These are phyloP conservation scores for Phainopepla nitens DNA, from an alignment of 2,113 vertebrate species.

Conservation along the genomic window DNA sequence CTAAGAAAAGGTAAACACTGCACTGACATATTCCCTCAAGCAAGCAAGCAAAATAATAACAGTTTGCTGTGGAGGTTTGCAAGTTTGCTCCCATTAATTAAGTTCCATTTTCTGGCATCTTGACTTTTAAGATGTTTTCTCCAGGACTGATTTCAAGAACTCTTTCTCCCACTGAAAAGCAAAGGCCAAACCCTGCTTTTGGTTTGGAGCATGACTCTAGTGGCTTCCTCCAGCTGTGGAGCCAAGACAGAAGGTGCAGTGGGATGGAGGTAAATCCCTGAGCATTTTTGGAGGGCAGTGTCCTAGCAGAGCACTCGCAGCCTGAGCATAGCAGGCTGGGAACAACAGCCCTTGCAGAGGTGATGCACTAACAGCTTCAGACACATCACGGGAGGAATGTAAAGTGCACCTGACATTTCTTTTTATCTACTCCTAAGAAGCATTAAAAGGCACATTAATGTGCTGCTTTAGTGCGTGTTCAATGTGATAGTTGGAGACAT, in stretches of 20 bases:
- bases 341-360: background rate
- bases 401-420: slow-evolving; percentile 65
- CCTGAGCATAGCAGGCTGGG: background rate
- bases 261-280: background rate
- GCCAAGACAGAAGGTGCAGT: background rate
- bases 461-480: background rate
- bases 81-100: slow-evolving; percentile 39
- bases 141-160: slow-evolving; percentile 36
- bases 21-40: slow-evolving; percentile 28
- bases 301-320: background rate
- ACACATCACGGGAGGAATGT: background rate
- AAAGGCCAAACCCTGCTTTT: background rate
- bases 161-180: background rate
- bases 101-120: slow-evolving; percentile 7
- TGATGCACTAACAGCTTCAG: background rate
- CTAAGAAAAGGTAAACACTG: slow-evolving; percentile 11
- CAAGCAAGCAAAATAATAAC: slow-evolving; percentile 27
- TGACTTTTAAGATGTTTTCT: slow-evolving; percentile 32
- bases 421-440: slow-evolving; percentile 57
- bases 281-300: background rate
- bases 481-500: slow-evolving; percentile 4
- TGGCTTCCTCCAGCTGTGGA: background rate
- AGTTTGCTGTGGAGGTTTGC: background rate
- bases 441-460: slow-evolving; percentile 22
- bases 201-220: background rate